Conservation (phyloP, 2,113 vertebrate genomes). For the Gymnorhina tibicen region DNA sequence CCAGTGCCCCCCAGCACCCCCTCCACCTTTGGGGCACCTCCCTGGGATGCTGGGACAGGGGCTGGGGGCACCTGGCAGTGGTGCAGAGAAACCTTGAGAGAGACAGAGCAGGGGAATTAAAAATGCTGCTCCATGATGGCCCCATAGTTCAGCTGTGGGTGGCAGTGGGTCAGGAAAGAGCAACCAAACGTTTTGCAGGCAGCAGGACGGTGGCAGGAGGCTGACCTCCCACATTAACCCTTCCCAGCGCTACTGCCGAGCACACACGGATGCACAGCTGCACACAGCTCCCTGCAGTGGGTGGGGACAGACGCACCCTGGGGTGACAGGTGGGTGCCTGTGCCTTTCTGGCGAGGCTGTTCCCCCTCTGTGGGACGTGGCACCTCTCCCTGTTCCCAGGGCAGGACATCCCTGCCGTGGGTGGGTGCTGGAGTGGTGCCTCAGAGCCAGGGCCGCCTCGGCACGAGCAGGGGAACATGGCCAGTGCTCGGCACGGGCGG, state of each 20-base stretch:
- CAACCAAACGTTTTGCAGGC: neutral
- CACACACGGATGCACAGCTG: neutral
- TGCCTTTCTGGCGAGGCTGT: no score
- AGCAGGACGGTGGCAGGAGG: neutral
- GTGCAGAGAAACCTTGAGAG: neutral
- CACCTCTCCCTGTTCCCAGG: neutral
- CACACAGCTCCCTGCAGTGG: rapidly evolving
- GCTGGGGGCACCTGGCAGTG: rapidly evolving
- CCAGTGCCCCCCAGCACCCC: rapidly evolving
- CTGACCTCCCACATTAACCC: neutral
- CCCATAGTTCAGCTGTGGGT: neutral
- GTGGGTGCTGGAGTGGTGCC: no score
- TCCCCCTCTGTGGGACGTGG: neutral
- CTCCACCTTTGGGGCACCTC: neutral
- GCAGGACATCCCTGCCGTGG: neutral
- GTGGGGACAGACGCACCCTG: neutral
- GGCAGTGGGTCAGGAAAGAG: neutral
- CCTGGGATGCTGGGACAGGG: neutral
- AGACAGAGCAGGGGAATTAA: rapidly evolving
- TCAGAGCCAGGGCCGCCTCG: neutral
- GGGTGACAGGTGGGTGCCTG: neutral
- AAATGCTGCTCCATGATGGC: neutral
- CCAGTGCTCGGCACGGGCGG: rapidly evolving
- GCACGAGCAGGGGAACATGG: neutral
- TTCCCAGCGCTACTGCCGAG: neutral